Evolutionary conservation across 1,140 invertebrate species (phyloP), one percentile per base, ranked within the genome.

Genomic region (Capitella teleta): DNA sequence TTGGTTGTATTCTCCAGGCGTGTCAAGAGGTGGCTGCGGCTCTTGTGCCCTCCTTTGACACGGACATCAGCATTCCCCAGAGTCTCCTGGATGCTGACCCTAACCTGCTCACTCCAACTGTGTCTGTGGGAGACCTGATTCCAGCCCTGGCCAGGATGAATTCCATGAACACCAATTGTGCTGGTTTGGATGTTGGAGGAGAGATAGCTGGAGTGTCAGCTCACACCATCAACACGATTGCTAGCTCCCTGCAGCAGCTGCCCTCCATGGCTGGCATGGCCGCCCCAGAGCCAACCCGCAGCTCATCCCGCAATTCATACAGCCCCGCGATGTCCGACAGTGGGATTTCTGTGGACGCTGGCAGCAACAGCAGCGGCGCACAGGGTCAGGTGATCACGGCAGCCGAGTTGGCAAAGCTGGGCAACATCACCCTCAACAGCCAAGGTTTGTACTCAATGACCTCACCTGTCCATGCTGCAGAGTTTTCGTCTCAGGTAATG

Each of bases 401-500:
- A 46, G 85, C 89, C 64, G 86, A 85, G 16, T 77, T 91, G 46
- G 87, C 86, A 42, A 90, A 91, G 71, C 75, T 91, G 30, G 86
- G 85, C 59, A 74, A 58, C 38, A 56, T 67, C 32, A 54, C 54
- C 14, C 51, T 61, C 42, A 62, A 51, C 44, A 28, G 30, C 23
- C 55, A 56, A 57, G 59, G 58, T 61, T 53, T 23, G 42, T 10
- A 24, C 6, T 48, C 41, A 28, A 18, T 34, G 1, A n/a, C n/a
- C n/a, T n/a, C n/a, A n/a, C n/a, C n/a, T n/a, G n/a, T n/a, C n/a
- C n/a, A n/a, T n/a, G n/a, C n/a, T n/a, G n/a, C n/a, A n/a, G n/a
- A n/a, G 3, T 53, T 37, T 41, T 51, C 46, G 24, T 41, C 51
- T 10, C 45, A 68, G 67, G 63, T 54, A 62, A 62, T 45, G 30